phyloP scores from a whole-genome alignment of 2,797 vertebrate species.

The Cryptoblepharus egeriae region DNA sequence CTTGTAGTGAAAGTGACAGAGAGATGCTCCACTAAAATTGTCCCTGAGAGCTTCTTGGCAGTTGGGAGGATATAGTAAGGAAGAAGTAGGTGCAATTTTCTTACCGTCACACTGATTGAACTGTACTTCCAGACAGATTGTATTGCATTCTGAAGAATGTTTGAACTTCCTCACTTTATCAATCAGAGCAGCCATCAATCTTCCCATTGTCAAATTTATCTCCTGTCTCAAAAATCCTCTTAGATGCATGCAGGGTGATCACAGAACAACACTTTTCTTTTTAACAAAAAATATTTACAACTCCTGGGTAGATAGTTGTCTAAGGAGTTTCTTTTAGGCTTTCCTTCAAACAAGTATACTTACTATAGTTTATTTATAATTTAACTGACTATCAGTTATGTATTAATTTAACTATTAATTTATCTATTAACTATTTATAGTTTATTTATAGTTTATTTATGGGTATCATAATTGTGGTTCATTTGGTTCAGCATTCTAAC shows the following conservation, averaged over 20 bases:
- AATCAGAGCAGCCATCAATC: background rate
- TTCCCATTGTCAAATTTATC: background rate
- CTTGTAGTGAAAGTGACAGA: background rate
- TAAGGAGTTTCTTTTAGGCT: background rate
- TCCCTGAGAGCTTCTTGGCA: background rate
- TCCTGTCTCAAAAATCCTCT: background rate
- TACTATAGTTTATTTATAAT: background rate
- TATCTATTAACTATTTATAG: too few relatives aligned
- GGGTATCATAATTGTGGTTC: too few relatives aligned
- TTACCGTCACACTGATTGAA: background rate
- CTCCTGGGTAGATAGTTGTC: background rate
- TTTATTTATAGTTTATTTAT: too few relatives aligned
- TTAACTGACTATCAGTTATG: too few relatives aligned
- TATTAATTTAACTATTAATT: too few relatives aligned
- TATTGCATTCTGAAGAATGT: background rate
- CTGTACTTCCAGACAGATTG: background rate
- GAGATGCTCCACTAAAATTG: constrained; percentile 12
- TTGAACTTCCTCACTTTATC: constrained; percentile 2
- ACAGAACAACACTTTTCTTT: background rate
- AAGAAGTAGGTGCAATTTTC: background rate
- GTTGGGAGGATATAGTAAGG: background rate
- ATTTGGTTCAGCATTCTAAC: too few relatives aligned
- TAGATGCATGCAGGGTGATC: background rate
- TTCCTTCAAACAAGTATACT: background rate
- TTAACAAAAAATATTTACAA: background rate